Evolutionary conservation across 1,140 invertebrate species (phyloP).

Genomic region (Drosophila leontia): DNA sequence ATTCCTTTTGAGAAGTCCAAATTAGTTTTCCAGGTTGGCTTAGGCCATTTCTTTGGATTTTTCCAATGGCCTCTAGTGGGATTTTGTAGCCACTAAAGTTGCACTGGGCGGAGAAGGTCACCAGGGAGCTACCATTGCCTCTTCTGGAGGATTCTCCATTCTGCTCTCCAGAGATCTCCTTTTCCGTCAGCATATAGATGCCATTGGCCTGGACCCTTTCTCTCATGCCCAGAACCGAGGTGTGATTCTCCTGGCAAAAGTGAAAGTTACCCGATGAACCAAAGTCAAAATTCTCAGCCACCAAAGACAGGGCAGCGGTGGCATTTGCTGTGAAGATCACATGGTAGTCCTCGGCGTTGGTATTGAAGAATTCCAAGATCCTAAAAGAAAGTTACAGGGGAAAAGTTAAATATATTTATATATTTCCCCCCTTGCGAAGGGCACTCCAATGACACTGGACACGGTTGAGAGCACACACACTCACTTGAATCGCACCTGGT

Average conservation of each 20-base stretch:
- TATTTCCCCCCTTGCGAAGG: background rate
- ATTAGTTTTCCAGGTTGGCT: slow-evolving; percentile 72
- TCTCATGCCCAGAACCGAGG: slow-evolving; percentile 96
- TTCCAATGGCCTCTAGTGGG: slow-evolving; percentile 90
- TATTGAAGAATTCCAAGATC: slow-evolving; percentile 94
- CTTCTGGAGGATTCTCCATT: background rate
- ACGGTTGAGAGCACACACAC: slow-evolving; percentile 66
- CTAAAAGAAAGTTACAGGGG: slow-evolving; percentile 85
- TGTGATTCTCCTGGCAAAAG: slow-evolving; percentile 96
- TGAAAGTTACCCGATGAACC: slow-evolving; percentile 88
- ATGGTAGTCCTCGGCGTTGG: slow-evolving; percentile 91
- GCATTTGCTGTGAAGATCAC: slow-evolving; percentile 97
- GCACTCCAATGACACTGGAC: slow-evolving; percentile 12
- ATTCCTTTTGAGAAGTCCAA: background rate
- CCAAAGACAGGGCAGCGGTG: slow-evolving; percentile 92
- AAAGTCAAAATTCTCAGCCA: slow-evolving; percentile 93
- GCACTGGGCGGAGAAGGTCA: slow-evolving; percentile 96
- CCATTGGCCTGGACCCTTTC: slow-evolving; percentile 87
- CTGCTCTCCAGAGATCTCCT: slow-evolving; percentile 78
- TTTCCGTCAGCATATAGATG: slow-evolving; percentile 86
- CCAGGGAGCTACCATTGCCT: slow-evolving; percentile 87
- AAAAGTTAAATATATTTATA: background rate
- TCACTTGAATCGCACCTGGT: slow-evolving; percentile 92
- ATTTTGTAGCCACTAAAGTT: slow-evolving; percentile 98
- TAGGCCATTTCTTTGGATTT: slow-evolving; percentile 88